phyloP scores from a whole-genome alignment of 2,888 invertebrate species.

The Nomada ruficornis region DNA sequence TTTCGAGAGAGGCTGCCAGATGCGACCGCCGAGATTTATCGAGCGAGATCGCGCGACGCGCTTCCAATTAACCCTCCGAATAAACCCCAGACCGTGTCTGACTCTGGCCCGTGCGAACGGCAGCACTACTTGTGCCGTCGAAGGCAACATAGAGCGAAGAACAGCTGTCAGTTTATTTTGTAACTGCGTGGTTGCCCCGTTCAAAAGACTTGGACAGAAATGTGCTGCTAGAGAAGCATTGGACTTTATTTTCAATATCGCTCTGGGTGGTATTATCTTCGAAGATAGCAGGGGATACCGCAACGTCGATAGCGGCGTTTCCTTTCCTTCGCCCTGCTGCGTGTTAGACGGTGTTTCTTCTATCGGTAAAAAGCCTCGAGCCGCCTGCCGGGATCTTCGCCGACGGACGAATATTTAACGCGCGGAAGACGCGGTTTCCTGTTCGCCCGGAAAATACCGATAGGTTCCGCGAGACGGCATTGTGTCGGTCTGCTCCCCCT shows the following conservation, averaged over 20 bases:
- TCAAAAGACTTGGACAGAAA: no score
- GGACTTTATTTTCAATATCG: no score
- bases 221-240: no score
- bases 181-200: no score
- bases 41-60: conserved; percentile 41
- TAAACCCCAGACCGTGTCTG: conserved; percentile 31
- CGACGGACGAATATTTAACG: conserved; percentile 18
- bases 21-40: conserved; percentile 40
- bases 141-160: neutral
- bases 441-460: conserved; percentile 35
- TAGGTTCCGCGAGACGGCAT: conserved; percentile 43
- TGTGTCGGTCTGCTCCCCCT: conserved; percentile 52
- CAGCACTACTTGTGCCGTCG: neutral
- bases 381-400: neutral
- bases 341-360: neutral
- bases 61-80: conserved; percentile 47
- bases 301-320: neutral
- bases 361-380: neutral
- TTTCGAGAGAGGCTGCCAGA: conserved; percentile 39
- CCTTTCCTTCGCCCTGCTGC: no score
- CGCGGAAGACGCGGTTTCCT: conserved; percentile 23
- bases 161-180: neutral
- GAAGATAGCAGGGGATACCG: neutral
- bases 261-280: no score
- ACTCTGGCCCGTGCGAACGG: neutral